A percentile compares a stretch with the other conserved stretches of the same genome.
Conservation (phyloP, 2,797 vertebrate genomes). For the Okamejei kenojei region DNA sequence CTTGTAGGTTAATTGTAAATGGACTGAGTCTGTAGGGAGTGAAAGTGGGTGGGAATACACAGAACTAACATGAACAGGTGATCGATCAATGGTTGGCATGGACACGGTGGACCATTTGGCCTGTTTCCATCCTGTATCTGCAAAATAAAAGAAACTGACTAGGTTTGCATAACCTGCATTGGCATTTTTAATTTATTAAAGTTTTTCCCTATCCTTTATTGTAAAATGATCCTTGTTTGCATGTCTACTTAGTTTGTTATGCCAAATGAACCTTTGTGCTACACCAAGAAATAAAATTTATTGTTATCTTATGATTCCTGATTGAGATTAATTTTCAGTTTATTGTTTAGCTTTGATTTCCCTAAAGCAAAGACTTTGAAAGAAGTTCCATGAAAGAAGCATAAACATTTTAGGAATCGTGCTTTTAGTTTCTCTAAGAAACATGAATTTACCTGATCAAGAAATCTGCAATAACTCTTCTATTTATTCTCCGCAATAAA, state of each 20-base stretch:
- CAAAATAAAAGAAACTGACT: too few species aligned
- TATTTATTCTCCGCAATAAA: not conserved
- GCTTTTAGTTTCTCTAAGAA: not conserved
- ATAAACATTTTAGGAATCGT: not conserved
- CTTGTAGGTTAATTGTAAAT: too few species aligned
- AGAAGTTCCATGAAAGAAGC: not conserved
- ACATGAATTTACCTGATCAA: not conserved
- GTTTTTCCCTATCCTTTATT: not conserved
- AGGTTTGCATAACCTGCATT: not conserved
- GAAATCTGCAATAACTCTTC: not conserved
- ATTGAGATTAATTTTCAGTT: not conserved
- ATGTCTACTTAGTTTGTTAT: not conserved
- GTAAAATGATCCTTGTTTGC: not conserved
- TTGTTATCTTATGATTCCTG: not conserved
- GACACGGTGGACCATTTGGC: too few species aligned
- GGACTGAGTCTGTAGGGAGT: too few species aligned
- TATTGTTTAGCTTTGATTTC: not conserved
- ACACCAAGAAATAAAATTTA: not conserved
- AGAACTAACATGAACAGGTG: too few species aligned
- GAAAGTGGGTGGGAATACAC: too few species aligned
- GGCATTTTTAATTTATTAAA: not conserved
- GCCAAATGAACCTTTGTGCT: not conserved
- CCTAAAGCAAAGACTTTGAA: not conserved
- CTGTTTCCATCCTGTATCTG: too few species aligned
- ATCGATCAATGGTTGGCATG: too few species aligned